Percentiles rank a stretch among this genome's conserved stretches.
Evolutionary conservation across 2,888 invertebrate genomes (phyloP).

Genomic region (Xylocampa areola): DNA sequence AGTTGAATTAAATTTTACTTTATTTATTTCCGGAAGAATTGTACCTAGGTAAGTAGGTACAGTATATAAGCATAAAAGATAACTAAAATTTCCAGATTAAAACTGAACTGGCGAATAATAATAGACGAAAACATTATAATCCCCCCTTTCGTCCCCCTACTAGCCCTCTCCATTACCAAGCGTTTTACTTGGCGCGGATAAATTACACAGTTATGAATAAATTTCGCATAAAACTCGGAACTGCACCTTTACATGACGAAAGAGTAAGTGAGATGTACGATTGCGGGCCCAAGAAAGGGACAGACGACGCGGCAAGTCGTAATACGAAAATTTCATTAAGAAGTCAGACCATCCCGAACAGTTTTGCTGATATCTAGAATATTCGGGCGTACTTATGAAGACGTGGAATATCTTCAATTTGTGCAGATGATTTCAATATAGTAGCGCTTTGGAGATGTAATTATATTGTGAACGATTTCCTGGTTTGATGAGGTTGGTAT

Average conservation of each 20-base stretch:
- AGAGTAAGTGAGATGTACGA: slow-evolving; percentile 69
- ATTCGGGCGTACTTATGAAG: slow-evolving; percentile 84
- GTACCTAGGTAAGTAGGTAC: too few species aligned
- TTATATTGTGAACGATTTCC: slow-evolving; percentile 45
- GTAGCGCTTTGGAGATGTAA: slow-evolving; percentile 59
- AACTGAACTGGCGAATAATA: slow-evolving; percentile 82
- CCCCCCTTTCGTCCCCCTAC: slow-evolving; percentile 65
- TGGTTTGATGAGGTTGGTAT: slow-evolving; percentile 30
- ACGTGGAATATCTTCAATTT: slow-evolving; percentile 81
- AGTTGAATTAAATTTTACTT: too few species aligned
- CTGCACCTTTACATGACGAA: slow-evolving; percentile 86
- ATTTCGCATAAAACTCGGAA: slow-evolving; percentile 89
- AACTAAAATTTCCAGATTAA: slow-evolving; percentile 80
- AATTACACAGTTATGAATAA: slow-evolving; percentile 90
- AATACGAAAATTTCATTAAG: slow-evolving; percentile 90
- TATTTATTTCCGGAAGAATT: not conserved
- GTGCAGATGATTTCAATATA: slow-evolving; percentile 80
- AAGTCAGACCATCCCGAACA: slow-evolving; percentile 84
- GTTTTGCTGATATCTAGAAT: slow-evolving; percentile 86
- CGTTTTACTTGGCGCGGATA: slow-evolving; percentile 87
- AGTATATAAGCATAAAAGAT: slow-evolving; percentile 62
- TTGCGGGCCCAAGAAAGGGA: slow-evolving; percentile 65
- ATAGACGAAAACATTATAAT: slow-evolving; percentile 77
- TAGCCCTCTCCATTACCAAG: slow-evolving; percentile 78
- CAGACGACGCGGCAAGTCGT: slow-evolving; percentile 74